A percentile compares a stretch with the other conserved stretches of the same genome.
Conservation (phyloP, 2,888 invertebrate genomes). For the Melinopterus prodromus region DNA sequence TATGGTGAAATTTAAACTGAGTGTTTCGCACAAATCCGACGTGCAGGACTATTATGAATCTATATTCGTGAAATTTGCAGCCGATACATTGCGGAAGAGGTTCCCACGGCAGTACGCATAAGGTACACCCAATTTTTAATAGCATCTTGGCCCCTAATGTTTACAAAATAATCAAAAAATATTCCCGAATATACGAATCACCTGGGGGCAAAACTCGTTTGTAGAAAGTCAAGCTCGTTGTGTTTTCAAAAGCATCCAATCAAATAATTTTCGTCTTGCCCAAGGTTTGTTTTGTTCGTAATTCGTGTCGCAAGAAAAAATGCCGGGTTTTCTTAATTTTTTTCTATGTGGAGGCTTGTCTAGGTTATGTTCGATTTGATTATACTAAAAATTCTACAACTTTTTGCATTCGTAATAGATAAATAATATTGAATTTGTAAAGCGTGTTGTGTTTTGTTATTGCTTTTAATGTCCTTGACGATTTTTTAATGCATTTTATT, state of each 20-base stretch:
- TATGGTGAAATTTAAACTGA: background rate
- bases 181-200: background rate
- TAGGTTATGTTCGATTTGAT: background rate
- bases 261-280: background rate
- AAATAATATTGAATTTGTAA: slow-evolving; percentile 7
- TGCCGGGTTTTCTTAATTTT: background rate
- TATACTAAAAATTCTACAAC: background rate
- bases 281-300: background rate
- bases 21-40: slow-evolving; percentile 18
- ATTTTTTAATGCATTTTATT: background rate
- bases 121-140: background rate
- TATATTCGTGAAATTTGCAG: slow-evolving; percentile 67
- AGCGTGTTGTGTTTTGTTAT: background rate
- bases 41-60: slow-evolving; percentile 62
- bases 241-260: background rate
- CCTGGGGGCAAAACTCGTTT: background rate
- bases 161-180: background rate
- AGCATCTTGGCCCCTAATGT: background rate
- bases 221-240: background rate
- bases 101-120: background rate
- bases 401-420: background rate
- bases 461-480: background rate
- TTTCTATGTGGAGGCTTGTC: background rate
- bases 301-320: background rate
- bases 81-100: slow-evolving; percentile 38